Base-by-base conservation (phyloP, 2,888 invertebrate genomes). In the Dione juno region DNA sequence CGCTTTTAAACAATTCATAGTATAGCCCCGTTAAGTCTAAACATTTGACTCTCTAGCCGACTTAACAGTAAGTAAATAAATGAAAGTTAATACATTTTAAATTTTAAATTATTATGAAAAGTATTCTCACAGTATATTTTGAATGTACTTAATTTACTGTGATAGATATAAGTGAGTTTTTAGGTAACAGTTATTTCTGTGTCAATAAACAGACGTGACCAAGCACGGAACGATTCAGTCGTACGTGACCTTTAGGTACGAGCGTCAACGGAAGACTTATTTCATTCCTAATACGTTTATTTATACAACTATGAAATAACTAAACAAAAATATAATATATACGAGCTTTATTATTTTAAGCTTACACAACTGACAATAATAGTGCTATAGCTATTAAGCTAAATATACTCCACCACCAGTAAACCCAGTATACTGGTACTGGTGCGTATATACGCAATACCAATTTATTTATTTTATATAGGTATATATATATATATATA, bases 161-260 rank as follows among this genome's bases (percentile, higher is more conserved):
- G 61, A 61, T 11, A 28, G 1, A 45, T 45, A 45, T 52, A 52
- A 64, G 14, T 50, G 14, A 35, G 19, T 50, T 50, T n/a, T 64
- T 37, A 37, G 50, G 19, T 19, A 48, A 37, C 40, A 14, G 50
- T 40, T 50, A 52, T 64, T 48, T 64, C 48, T 64, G 37, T 64
- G 13, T 40, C 64, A 64, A 40, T 64, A 50, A 64, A 50, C 50
- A 37, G 64, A 64, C 64, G 64, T 40, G 64, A 64, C 64, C 37
- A 64, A 64, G 19, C 50, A 19, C 64, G 13, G 16, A 48, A 48
- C 50, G 19, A 19, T 21, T 50, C 37, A 40, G 19, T 13, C 37
- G 64, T 63, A 63, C 63, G 63, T 63, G 63, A 50, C 16, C 50
- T 35, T 16, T 57, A 37, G 16, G 16, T 48, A 50, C 16, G 63